Conservation (phyloP, 2,113 vertebrate species). For the Siniperca chuatsi region DNA sequence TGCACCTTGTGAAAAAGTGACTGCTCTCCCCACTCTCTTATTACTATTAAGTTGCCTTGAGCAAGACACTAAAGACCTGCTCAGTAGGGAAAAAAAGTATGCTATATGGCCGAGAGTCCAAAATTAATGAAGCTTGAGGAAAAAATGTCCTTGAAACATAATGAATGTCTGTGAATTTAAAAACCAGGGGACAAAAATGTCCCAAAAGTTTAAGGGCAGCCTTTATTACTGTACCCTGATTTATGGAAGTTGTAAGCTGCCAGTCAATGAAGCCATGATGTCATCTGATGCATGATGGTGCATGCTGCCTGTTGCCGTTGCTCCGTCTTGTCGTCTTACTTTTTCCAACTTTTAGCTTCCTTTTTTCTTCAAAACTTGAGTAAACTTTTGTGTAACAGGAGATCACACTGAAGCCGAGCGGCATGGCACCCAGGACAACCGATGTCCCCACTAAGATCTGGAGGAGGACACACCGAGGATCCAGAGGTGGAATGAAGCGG, state of each 20-base stretch:
- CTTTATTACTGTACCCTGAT: conserved; percentile 19
- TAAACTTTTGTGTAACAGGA: too few species aligned
- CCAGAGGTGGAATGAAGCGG: too few species aligned
- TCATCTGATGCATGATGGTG: not conserved
- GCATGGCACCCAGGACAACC: too few species aligned
- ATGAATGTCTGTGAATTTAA: conserved; percentile 21
- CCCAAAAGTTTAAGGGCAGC: not conserved
- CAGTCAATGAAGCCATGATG: not conserved
- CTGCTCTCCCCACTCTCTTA: not conserved
- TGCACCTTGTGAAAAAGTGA: conserved; percentile 21
- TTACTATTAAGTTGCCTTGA: conserved; percentile 34
- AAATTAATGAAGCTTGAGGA: conserved; percentile 54
- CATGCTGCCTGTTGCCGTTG: too few species aligned
- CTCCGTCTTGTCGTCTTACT: too few species aligned
- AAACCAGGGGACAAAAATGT: conserved; percentile 22
- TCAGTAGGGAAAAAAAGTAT: not conserved
- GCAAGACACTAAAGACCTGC: conserved; percentile 5
- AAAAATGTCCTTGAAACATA: conserved; percentile 47
- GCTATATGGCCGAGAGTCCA: conserved; percentile 28
- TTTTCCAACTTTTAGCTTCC: too few species aligned
- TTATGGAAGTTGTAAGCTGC: conserved; percentile 18
- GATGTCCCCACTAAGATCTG: too few species aligned
- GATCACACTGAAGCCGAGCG: too few species aligned
- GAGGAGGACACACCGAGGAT: too few species aligned
- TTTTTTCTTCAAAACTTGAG: too few species aligned